These are phyloP conservation scores for Ochotona curzoniae DNA, from an alignment of 2,113 vertebrate species.

Conservation along the genomic window DNA sequence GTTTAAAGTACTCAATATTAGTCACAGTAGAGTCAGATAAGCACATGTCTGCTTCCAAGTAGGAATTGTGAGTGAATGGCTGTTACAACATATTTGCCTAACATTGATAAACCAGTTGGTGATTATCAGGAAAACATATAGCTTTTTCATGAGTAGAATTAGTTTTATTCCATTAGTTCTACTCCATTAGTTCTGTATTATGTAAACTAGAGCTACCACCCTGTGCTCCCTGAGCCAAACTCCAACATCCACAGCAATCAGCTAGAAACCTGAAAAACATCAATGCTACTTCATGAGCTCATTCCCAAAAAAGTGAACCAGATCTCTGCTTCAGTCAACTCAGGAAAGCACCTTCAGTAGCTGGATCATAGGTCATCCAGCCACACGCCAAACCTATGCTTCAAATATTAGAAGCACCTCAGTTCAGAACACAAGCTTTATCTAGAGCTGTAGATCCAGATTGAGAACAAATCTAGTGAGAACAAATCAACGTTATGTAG, in stretches of 20 bases:
- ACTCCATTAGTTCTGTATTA: not conserved
- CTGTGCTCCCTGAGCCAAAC: not conserved
- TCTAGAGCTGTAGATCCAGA: not conserved
- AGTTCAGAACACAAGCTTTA: not conserved
- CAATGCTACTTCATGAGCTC: not conserved
- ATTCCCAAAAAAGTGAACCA: not conserved
- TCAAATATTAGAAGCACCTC: not conserved
- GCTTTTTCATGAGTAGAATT: not conserved
- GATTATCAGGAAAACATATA: not conserved
- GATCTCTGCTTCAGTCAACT: not conserved
- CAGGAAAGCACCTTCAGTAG: not conserved
- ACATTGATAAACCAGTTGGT: not conserved
- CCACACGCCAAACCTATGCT: not conserved
- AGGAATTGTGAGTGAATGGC: not conserved
- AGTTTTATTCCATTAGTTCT: not conserved
- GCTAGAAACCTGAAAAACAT: not conserved
- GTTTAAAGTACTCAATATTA: conserved; percentile 22
- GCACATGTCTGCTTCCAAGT: not conserved
- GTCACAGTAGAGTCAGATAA: conserved; percentile 27
- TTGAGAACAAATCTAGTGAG: not conserved
- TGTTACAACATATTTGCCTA: not conserved
- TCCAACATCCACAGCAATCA: not conserved
- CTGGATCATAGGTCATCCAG: not conserved
- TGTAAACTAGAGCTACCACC: not conserved
- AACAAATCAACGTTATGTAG: conserved; percentile 19